Percentiles rank a stretch among this genome's conserved stretches.
Evolutionary conservation across 2,888 invertebrate genomes (phyloP).

Genomic region (Dynastes grantii): DNA sequence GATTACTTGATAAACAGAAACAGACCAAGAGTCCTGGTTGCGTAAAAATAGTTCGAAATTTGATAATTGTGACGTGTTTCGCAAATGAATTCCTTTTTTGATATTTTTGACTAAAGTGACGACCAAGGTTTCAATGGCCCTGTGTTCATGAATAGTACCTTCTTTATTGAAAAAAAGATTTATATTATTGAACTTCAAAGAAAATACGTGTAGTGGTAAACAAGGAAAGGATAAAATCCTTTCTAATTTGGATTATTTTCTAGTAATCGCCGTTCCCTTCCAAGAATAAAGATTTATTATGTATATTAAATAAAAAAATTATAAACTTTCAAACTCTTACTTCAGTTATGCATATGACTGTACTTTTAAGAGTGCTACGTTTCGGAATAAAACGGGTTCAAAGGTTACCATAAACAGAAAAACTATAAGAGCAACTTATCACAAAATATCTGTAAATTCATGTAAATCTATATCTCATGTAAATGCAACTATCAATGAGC

Average conservation of each 20-base stretch:
- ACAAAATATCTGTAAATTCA: conserved; percentile 30
- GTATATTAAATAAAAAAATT: conserved; percentile 16
- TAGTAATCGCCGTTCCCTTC: not conserved
- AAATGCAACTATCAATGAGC: not conserved
- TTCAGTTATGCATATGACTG: conserved; percentile 43
- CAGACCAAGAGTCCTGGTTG: too few species aligned
- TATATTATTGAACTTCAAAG: too few species aligned
- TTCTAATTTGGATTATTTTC: not conserved
- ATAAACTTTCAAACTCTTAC: conserved; percentile 26
- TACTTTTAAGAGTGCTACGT: conserved; percentile 53
- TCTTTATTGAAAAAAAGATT: too few species aligned
- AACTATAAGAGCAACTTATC: conserved; percentile 19
- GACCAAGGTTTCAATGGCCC: too few species aligned
- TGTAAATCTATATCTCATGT: conserved; percentile 17
- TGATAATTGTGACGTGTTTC: too few species aligned
- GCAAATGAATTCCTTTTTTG: too few species aligned
- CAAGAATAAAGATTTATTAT: conserved; percentile 1
- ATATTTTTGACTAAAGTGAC: too few species aligned
- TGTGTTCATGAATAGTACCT: too few species aligned
- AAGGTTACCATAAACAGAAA: conserved; percentile 43
- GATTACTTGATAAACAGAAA: not conserved
- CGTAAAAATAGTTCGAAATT: too few species aligned
- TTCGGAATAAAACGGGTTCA: conserved; percentile 56
- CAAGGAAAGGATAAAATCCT: too few species aligned
- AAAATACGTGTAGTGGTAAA: too few species aligned